Conservation (phyloP, 2,888 invertebrate genomes). For the Sinhomidia bicolor region DNA sequence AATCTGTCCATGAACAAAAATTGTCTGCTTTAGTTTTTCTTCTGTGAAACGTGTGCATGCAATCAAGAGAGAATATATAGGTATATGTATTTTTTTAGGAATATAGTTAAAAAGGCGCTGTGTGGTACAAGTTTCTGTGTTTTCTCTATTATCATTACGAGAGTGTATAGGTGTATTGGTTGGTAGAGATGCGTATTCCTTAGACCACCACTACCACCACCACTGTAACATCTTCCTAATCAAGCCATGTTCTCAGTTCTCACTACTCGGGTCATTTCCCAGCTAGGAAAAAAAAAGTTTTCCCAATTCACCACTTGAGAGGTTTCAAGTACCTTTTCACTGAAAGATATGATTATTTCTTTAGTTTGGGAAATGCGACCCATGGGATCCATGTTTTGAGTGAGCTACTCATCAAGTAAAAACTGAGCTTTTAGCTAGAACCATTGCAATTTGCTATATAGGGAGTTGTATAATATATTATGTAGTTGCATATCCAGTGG, state of each 20-base stretch:
- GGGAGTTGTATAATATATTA: not conserved
- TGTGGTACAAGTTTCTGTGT: constrained; percentile 15
- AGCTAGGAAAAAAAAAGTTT: constrained; percentile 60
- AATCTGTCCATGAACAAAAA: not conserved
- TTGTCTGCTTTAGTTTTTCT: constrained; percentile 14
- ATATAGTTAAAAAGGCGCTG: not conserved
- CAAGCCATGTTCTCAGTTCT: constrained; percentile 46
- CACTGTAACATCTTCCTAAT: constrained; percentile 51
- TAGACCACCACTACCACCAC: no score
- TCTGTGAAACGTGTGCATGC: constrained; percentile 21
- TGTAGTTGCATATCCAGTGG: not conserved
- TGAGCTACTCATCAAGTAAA: constrained; percentile 58
- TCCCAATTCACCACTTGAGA: constrained; percentile 71
- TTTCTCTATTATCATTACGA: not conserved
- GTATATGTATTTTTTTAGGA: constrained; percentile 17
- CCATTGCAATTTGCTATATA: not conserved
- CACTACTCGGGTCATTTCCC: constrained; percentile 53
- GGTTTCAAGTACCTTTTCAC: constrained; percentile 65
- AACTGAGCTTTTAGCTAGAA: not conserved
- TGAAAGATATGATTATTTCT: constrained; percentile 73
- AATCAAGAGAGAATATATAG: constrained; percentile 32
- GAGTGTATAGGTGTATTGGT: constrained; percentile 35
- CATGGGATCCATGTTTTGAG: constrained; percentile 66
- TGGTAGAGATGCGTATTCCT: not conserved
- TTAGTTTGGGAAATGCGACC: constrained; percentile 70